A percentile compares a stretch with the other conserved stretches of the same genome.
phyloP scores from a whole-genome alignment of 1,140 invertebrate species.

The Helicoverpa zea region DNA sequence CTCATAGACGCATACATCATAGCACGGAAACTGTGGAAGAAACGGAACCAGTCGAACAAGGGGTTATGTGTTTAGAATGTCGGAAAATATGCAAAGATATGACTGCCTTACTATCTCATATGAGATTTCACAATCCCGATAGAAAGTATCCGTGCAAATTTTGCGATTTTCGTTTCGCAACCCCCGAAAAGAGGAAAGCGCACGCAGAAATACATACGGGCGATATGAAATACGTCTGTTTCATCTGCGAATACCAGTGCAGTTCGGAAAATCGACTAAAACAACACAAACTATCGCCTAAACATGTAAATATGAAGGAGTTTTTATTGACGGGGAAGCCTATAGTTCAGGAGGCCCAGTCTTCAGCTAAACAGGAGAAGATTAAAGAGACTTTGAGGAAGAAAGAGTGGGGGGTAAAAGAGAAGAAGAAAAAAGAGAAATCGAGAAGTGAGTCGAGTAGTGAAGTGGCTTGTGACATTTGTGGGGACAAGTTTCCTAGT shows the following conservation, averaged over 20 bases:
- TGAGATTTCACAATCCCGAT: slow-evolving; percentile 76
- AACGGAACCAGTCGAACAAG: slow-evolving; percentile 62
- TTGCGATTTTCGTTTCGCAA: slow-evolving; percentile 82
- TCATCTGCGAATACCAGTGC: slow-evolving; percentile 82
- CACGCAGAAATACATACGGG: slow-evolving; percentile 80
- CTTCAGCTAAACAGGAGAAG: slow-evolving; percentile 59
- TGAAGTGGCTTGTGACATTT: slow-evolving; percentile 73
- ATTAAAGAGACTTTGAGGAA: slow-evolving; percentile 47
- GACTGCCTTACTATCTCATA: slow-evolving; percentile 74
- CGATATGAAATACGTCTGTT: slow-evolving; percentile 83
- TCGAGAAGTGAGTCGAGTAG: slow-evolving; percentile 15
- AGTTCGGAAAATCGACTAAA: slow-evolving; percentile 78
- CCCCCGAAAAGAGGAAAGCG: slow-evolving; percentile 74
- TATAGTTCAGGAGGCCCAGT: slow-evolving; percentile 58
- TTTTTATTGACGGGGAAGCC: slow-evolving; percentile 72
- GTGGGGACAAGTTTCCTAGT: slow-evolving; percentile 74
- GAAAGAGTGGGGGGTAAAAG: slow-evolving; percentile 57
- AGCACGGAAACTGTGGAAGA: slow-evolving; percentile 67
- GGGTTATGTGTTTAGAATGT: slow-evolving; percentile 80
- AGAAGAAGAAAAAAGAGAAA: slow-evolving; percentile 55
- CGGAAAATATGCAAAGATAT: slow-evolving; percentile 80
- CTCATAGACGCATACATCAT: slow-evolving; percentile 77
- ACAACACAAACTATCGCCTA: slow-evolving; percentile 76
- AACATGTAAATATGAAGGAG: slow-evolving; percentile 80
- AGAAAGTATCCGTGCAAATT: slow-evolving; percentile 81